Conservation (phyloP, 2,113 vertebrate species). For the Sapayoa aenigma region DNA sequence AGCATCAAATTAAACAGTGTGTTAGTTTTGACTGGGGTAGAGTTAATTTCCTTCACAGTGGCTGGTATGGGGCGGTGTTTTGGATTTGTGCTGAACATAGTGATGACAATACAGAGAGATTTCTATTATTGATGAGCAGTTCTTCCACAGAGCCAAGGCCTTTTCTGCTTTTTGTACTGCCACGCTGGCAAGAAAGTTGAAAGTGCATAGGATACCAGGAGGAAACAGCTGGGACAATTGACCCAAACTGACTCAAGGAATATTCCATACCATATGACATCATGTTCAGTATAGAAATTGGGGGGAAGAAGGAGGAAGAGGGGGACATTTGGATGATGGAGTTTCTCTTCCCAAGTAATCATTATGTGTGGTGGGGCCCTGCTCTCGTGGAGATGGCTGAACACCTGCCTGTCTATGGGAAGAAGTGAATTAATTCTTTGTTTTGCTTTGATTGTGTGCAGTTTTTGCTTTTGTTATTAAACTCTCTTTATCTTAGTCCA, state of each 20-base stretch:
- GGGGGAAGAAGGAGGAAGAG: not conserved
- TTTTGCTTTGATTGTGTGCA: not conserved
- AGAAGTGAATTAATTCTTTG: not conserved
- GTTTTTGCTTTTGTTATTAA: not conserved
- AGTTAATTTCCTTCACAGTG: not conserved
- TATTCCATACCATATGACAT: not conserved
- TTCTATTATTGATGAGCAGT: not conserved
- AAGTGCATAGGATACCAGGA: accelerated
- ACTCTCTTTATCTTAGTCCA: not conserved
- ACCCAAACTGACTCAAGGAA: not conserved
- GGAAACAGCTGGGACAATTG: not conserved
- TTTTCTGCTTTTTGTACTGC: accelerated
- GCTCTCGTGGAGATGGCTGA: not conserved
- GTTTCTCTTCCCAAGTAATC: not conserved
- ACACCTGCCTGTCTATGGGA: not conserved
- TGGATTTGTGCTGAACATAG: not conserved
- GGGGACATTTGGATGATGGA: not conserved
- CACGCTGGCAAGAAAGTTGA: not conserved
- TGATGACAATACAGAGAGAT: not conserved
- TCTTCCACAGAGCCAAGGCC: not conserved
- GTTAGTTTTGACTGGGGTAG: not conserved
- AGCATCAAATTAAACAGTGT: not conserved
- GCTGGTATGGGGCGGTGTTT: not conserved
- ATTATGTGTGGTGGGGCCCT: not conserved
- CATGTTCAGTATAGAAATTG: not conserved